These are phyloP conservation scores for Spodoptera litura DNA, from an alignment of 1,140 invertebrate genomes.

Conservation along the genomic window DNA sequence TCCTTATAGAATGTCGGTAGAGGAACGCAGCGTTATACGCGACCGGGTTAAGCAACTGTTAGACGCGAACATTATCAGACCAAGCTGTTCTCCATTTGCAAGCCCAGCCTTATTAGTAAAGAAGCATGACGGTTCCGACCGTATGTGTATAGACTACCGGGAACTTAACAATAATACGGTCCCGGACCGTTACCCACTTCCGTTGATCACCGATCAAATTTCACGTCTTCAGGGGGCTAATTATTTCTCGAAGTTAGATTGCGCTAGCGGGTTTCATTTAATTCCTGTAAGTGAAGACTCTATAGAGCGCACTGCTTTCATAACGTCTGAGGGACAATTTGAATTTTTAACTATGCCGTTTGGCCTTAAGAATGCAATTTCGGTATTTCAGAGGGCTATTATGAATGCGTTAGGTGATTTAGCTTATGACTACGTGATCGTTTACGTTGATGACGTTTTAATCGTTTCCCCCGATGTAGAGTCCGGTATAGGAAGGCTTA, in stretches of 20 bases:
- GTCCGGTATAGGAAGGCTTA: slow-evolving; percentile 20
- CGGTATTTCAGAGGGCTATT: slow-evolving; percentile 45
- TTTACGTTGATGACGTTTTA: slow-evolving; percentile 54
- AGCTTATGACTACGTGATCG: background rate
- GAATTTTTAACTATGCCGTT: slow-evolving; percentile 49
- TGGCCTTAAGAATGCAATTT: slow-evolving; percentile 41
- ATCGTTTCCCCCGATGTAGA: background rate
- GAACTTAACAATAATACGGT: slow-evolving; percentile 47
- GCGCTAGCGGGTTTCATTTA: slow-evolving; percentile 45
- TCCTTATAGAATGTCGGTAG: background rate
- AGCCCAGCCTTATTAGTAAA: slow-evolving; percentile 49
- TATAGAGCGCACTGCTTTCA: slow-evolving; percentile 48
- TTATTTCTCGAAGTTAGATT: slow-evolving; percentile 27
- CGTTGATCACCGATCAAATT: slow-evolving; percentile 45
- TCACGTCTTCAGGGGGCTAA: background rate
- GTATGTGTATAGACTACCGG: slow-evolving; percentile 47
- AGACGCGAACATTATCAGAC: slow-evolving; percentile 23
- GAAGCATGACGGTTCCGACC: slow-evolving; percentile 43
- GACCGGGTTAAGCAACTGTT: slow-evolving; percentile 43
- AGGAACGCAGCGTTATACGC: background rate
- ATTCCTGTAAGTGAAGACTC: slow-evolving; percentile 16
- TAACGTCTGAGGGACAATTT: slow-evolving; percentile 43
- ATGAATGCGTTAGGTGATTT: slow-evolving; percentile 41
- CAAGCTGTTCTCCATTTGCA: slow-evolving; percentile 47
- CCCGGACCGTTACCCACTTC: slow-evolving; percentile 40